Conservation (phyloP, 92 coral and sea anemone genomes). For the Desmophyllum pertusum region DNA sequence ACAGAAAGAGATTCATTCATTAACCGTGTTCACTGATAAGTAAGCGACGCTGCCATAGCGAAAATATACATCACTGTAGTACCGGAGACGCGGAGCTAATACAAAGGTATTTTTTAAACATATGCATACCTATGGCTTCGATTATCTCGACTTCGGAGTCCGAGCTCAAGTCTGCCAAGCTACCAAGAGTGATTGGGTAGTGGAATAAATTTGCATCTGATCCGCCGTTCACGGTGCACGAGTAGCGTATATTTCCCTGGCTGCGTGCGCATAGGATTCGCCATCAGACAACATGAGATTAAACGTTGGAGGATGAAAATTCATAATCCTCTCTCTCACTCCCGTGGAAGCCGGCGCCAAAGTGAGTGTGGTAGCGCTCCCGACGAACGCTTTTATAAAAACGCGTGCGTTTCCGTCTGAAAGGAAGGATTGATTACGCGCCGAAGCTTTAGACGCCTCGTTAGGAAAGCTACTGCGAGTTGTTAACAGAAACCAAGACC, state of each 20-base stretch:
- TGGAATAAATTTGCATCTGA: slow-evolving; percentile 50
- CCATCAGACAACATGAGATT: slow-evolving; percentile 42
- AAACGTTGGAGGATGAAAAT: slow-evolving; percentile 43
- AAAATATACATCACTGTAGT: neutral
- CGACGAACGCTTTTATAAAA: slow-evolving; percentile 19
- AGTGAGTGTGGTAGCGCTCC: slow-evolving; percentile 6
- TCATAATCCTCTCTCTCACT: slow-evolving; percentile 48
- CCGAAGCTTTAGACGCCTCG: slow-evolving; percentile 68
- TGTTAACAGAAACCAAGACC: slow-evolving; percentile 50
- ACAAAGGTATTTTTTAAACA: neutral
- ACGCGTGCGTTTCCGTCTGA: slow-evolving; percentile 37
- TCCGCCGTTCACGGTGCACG: slow-evolving; percentile 23
- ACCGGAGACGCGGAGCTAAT: neutral
- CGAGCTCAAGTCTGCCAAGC: slow-evolving; percentile 36
- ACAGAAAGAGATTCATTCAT: neutral
- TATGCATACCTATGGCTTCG: slow-evolving; percentile 78
- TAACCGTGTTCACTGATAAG: neutral
- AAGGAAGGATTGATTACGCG: slow-evolving; percentile 34
- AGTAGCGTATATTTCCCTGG: slow-evolving; percentile 18
- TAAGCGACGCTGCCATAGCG: neutral
- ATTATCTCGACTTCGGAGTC: slow-evolving; percentile 83
- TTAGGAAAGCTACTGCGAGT: slow-evolving; percentile 44
- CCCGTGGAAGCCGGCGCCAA: slow-evolving; percentile 23
- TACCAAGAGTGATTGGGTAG: slow-evolving; percentile 35
- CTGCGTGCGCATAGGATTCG: slow-evolving; percentile 52